These are phyloP conservation scores for Albula goreensis DNA, from an alignment of 2,113 vertebrate species.

Conservation along the genomic window DNA sequence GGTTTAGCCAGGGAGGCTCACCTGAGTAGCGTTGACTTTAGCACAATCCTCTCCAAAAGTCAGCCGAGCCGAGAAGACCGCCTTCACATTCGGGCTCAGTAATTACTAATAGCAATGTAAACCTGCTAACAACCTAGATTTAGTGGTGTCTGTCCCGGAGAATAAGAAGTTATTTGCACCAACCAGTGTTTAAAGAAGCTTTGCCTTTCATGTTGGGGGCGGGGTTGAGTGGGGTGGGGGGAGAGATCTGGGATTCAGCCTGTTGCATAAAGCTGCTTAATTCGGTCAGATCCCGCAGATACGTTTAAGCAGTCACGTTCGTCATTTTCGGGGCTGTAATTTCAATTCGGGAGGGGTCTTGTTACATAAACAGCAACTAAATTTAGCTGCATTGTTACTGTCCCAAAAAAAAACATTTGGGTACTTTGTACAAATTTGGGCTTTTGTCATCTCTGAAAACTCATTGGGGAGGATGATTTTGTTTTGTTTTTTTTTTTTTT, in stretches of 20 bases:
- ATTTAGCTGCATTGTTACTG: not conserved
- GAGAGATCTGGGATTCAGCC: not conserved
- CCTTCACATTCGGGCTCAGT: not conserved
- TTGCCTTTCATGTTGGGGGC: not conserved
- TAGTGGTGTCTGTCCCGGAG: not conserved
- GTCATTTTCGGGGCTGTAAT: not conserved
- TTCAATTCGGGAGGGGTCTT: not conserved
- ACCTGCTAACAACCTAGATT: not conserved
- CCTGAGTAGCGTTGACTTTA: not conserved
- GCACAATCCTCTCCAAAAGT: not conserved
- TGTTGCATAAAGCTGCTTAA: constrained; percentile 6
- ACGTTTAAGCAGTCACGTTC: not conserved
- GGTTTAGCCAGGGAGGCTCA: not conserved
- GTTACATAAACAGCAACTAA: not conserved
- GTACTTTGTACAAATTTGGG: not conserved
- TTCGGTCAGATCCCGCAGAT: not conserved
- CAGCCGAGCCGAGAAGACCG: not conserved
- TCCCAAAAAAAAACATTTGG: not conserved
- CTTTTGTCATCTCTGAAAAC: too few species aligned
- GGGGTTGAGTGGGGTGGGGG: too few species aligned
- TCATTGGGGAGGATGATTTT: too few species aligned
- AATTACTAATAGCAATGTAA: not conserved
- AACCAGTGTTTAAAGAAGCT: not conserved
- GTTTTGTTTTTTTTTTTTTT: too few species aligned
- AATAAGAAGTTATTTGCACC: not conserved